These are phyloP conservation scores for Myopa tessellatipennis DNA, from an alignment of 2,888 invertebrate species.

Conservation along the genomic window DNA sequence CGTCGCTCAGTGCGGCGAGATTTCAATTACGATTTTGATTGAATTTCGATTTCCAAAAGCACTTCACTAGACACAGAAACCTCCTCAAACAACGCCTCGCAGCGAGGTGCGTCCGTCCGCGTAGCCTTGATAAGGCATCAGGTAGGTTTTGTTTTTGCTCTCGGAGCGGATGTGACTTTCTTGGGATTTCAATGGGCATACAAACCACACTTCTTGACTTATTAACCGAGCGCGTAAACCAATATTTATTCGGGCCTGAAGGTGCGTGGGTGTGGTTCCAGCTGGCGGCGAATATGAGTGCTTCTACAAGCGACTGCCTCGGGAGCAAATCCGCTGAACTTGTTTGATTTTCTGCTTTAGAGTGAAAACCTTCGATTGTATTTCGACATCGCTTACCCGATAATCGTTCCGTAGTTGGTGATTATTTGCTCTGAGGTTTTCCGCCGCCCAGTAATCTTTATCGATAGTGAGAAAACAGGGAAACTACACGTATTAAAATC, in stretches of 20 bases:
- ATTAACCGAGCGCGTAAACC: no score
- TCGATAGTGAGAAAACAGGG: no score
- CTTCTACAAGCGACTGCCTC: background rate
- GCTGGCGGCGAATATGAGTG: background rate
- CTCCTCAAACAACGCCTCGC: no score
- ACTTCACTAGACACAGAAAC: slow-evolving; percentile 15
- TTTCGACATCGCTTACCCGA: background rate
- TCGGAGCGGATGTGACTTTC: slow-evolving; percentile 15
- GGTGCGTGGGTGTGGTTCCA: slow-evolving; percentile 15
- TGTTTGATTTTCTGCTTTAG: slow-evolving; percentile 22
- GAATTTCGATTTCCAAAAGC: slow-evolving; percentile 48
- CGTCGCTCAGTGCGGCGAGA: slow-evolving; percentile 18
- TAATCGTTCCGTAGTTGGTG: no score
- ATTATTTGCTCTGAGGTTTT: background rate
- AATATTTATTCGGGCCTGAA: no score
- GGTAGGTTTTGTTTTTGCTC: background rate
- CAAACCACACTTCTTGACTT: background rate
- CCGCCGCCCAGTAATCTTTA: background rate
- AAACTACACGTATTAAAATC: no score
- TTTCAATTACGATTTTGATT: slow-evolving; percentile 46
- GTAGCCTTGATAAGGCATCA: slow-evolving; percentile 13
- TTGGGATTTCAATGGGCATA: background rate
- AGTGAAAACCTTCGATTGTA: background rate
- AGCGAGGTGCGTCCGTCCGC: no score
- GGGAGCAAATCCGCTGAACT: background rate